phyloP scores from a whole-genome alignment of 2,113 vertebrate genomes.

The Meleagris gallopavo region DNA sequence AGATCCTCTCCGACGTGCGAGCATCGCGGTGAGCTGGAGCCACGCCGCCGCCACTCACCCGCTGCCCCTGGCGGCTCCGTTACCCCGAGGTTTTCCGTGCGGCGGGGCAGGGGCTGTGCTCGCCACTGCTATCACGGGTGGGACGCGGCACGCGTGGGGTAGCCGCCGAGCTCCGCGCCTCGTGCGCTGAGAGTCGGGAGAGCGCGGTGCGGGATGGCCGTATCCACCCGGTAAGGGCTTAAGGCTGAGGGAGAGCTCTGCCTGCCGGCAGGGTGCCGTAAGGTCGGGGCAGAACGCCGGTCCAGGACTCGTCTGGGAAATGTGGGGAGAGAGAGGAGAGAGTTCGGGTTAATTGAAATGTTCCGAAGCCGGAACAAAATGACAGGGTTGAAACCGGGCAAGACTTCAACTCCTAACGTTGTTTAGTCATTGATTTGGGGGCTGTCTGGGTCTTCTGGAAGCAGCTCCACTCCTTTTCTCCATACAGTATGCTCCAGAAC shows the following conservation, averaged over 20 bases:
- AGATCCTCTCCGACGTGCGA: not conserved
- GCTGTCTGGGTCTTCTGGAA: not conserved
- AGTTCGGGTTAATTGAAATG: not conserved
- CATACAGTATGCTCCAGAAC: too few species aligned
- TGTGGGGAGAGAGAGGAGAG: too few species aligned
- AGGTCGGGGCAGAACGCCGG: not conserved
- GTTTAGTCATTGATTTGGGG: not conserved
- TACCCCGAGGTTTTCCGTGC: not conserved
- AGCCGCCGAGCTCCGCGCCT: not conserved
- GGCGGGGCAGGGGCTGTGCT: not conserved
- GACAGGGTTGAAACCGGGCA: not conserved
- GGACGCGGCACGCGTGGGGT: too few species aligned
- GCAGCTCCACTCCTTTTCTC: accelerated
- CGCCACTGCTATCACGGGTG: not conserved
- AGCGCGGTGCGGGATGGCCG: accelerated
- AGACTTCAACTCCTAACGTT: not conserved
- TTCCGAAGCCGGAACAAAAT: not conserved
- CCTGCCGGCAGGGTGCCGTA: not conserved
- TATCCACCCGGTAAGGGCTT: not conserved
- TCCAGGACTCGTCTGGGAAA: not conserved
- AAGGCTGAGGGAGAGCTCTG: not conserved
- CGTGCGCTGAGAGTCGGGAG: not conserved
- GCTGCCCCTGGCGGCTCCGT: not conserved
- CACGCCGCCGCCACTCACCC: not conserved
- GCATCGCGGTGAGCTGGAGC: not conserved